phyloP scores from a whole-genome alignment of 2,888 invertebrate genomes.

The Troides helena region DNA sequence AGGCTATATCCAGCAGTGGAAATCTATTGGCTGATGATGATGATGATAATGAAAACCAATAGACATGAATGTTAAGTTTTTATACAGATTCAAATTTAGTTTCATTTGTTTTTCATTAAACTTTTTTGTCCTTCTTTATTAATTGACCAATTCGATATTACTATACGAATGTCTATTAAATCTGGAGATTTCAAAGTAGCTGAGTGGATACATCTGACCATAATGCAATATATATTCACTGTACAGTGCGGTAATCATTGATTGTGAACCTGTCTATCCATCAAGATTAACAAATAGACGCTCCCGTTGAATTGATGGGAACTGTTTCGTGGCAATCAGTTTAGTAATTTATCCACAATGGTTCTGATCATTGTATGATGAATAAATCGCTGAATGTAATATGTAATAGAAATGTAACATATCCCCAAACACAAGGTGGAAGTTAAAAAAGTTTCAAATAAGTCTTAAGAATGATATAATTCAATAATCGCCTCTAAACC shows the following conservation, averaged over 20 bases:
- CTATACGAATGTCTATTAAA: not conserved
- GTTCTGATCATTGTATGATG: not conserved
- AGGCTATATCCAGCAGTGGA: too few species aligned
- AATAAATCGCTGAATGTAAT: not conserved
- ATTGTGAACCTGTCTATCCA: constrained; percentile 16
- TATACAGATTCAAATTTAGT: too few species aligned
- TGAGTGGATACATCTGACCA: not conserved
- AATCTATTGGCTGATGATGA: too few species aligned
- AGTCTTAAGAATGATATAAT: too few species aligned
- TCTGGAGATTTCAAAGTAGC: not conserved
- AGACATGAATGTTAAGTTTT: too few species aligned
- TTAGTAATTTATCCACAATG: not conserved
- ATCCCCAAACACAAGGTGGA: too few species aligned
- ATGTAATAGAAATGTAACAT: too few species aligned
- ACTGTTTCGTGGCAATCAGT: not conserved
- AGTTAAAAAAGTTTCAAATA: too few species aligned
- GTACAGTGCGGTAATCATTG: not conserved
- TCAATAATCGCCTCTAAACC: too few species aligned
- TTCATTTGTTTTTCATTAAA: too few species aligned
- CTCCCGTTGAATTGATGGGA: constrained; percentile 17
- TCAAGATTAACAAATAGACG: constrained; percentile 24
- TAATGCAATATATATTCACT: not conserved
- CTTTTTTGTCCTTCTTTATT: too few species aligned
- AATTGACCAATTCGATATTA: not conserved
- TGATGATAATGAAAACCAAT: too few species aligned